These are phyloP conservation scores for Thamnophis elegans DNA, from an alignment of 2,797 vertebrate genomes.

Conservation along the genomic window DNA sequence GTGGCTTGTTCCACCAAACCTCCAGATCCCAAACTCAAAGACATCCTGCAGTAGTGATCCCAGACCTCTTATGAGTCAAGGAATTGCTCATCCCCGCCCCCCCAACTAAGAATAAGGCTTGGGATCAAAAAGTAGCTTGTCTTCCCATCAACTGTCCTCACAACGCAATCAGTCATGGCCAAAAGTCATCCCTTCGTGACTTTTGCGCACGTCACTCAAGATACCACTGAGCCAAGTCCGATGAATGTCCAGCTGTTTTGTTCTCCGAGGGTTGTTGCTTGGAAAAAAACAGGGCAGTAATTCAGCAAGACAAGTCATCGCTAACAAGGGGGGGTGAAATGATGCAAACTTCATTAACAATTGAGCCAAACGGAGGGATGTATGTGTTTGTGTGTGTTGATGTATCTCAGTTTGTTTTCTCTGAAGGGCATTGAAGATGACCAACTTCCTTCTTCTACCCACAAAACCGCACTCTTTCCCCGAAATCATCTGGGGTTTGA, in stretches of 20 bases:
- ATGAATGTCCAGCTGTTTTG: conserved; percentile 28
- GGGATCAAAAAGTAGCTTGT: background rate
- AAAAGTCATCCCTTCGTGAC: conserved; percentile 40
- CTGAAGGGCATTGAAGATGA: conserved; percentile 16
- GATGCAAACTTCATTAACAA: conserved; percentile 48
- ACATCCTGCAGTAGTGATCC: background rate
- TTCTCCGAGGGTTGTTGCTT: background rate
- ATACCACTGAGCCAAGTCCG: conserved; percentile 52
- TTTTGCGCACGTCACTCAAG: conserved; percentile 46
- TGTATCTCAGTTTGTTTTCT: conserved; percentile 41
- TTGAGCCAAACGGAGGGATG: conserved; percentile 23
- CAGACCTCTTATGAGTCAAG: background rate
- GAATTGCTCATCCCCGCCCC: background rate
- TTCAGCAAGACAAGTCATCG: conserved; percentile 49
- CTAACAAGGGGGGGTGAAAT: conserved; percentile 49
- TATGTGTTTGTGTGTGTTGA: background rate
- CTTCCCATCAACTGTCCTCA: conserved; percentile 20
- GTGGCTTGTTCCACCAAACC: background rate
- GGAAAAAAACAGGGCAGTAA: conserved; percentile 55
- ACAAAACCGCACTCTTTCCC: conserved; percentile 15
- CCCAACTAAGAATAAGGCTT: background rate
- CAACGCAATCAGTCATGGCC: conserved; percentile 29
- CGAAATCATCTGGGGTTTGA: background rate
- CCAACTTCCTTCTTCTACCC: conserved; percentile 26
- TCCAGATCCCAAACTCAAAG: background rate